A percentile compares a stretch with the other conserved stretches of the same genome.
These are phyloP conservation scores for Odontomyia ornata DNA, from an alignment of 2,888 invertebrate genomes.

Conservation along the genomic window DNA sequence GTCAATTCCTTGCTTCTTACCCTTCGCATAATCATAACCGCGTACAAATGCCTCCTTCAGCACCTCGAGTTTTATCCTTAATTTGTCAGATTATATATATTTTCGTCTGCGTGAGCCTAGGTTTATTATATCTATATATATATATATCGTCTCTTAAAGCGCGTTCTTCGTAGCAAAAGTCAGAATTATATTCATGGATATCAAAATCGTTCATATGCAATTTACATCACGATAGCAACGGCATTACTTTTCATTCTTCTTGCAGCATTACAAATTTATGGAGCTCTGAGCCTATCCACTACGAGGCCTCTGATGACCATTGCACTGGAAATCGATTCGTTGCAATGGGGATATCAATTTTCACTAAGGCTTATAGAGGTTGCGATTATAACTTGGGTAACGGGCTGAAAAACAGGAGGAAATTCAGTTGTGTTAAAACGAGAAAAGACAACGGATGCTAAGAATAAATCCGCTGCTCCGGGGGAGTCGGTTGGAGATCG, in stretches of 20 bases:
- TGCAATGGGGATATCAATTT: slow-evolving; percentile 92
- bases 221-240: slow-evolving; percentile 88
- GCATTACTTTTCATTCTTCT: slow-evolving; percentile 84
- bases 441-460: slow-evolving; percentile 70
- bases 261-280: slow-evolving; percentile 86
- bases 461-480: too few relatives aligned
- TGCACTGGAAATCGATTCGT: slow-evolving; percentile 78
- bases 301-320: slow-evolving; percentile 58
- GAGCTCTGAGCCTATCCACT: slow-evolving; percentile 72
- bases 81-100: slow-evolving; percentile 88
- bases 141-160: slow-evolving; percentile 81
- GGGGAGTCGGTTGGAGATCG: too few relatives aligned
- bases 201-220: slow-evolving; percentile 84
- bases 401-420: slow-evolving; percentile 72
- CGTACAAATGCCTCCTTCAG: slow-evolving; percentile 54
- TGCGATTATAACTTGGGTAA: slow-evolving; percentile 89
- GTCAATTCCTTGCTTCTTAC: slow-evolving; percentile 47
- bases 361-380: slow-evolving; percentile 86
- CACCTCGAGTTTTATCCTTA: slow-evolving; percentile 71
- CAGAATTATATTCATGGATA: slow-evolving; percentile 82
- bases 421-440: slow-evolving; percentile 68
- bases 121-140: slow-evolving; percentile 85
- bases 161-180: slow-evolving; percentile 77
- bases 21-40: slow-evolving; percentile 51
- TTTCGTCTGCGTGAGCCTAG: slow-evolving; percentile 83